Conservation (phyloP, 2,113 vertebrate genomes). For the Vicugna pacos region DNA sequence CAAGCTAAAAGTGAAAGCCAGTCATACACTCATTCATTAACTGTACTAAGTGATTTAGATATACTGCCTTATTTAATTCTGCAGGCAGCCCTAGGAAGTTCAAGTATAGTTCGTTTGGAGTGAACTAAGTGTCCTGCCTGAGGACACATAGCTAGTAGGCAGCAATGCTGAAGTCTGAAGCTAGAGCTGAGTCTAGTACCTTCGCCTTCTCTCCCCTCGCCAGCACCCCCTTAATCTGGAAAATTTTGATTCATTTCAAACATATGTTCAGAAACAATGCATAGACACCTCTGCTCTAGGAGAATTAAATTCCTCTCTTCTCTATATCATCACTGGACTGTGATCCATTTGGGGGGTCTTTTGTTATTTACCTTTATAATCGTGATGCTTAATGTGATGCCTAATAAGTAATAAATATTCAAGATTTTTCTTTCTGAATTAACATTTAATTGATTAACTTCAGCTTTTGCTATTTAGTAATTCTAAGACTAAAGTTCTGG, state of each 20-base stretch:
- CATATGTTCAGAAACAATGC: not conserved
- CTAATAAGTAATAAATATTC: not conserved
- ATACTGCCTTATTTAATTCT: not conserved
- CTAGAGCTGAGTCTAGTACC: not conserved
- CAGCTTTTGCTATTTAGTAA: not conserved
- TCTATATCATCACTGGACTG: not conserved
- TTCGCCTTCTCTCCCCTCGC: not conserved
- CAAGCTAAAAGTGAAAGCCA: not conserved
- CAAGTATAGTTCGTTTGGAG: not conserved
- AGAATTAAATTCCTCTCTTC: not conserved
- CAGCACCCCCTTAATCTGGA: not conserved
- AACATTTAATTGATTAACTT: slow-evolving; percentile 33
- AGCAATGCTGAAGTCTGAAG: not conserved
- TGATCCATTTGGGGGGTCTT: not conserved
- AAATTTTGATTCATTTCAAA: not conserved
- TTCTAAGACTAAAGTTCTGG: not conserved
- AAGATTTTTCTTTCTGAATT: not conserved
- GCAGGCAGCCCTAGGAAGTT: not conserved
- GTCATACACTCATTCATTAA: not conserved
- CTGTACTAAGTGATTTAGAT: not conserved
- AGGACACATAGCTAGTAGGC: not conserved
- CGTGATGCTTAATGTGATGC: not conserved
- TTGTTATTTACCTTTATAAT: not conserved
- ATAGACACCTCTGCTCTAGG: not conserved
- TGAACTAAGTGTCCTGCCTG: not conserved